Evolutionary conservation across 2,888 invertebrate genomes (phyloP).

Genomic region (Ochlodes sylvanus): DNA sequence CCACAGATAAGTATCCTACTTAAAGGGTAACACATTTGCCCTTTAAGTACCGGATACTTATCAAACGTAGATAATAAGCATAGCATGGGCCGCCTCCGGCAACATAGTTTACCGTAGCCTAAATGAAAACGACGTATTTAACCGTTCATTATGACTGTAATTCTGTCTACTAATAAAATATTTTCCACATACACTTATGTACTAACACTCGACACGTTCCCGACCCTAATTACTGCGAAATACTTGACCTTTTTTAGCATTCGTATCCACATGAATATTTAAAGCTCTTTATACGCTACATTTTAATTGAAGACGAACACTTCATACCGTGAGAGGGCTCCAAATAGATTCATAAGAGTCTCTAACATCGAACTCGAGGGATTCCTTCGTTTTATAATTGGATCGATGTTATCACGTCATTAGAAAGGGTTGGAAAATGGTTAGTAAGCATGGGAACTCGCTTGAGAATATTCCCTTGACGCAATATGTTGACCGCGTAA

Average conservation of each 20-base stretch:
- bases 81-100: too few species aligned
- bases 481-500: conserved; percentile 29
- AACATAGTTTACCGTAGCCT: neutral
- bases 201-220: conserved; percentile 30
- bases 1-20: too few species aligned
- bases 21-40: too few species aligned
- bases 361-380: conserved; percentile 34
- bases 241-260: conserved; percentile 38
- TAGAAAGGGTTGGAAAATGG: conserved; percentile 46
- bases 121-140: neutral
- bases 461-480: conserved; percentile 48
- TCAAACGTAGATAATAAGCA: too few species aligned
- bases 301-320: conserved; percentile 39
- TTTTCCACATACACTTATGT: conserved; percentile 19
- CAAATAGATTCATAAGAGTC: conserved; percentile 38
- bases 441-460: conserved; percentile 50
- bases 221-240: conserved; percentile 36
- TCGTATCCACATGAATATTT: conserved; percentile 37
- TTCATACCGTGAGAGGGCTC: conserved; percentile 32
- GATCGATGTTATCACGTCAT: conserved; percentile 51
- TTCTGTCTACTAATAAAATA: conserved; percentile 24
- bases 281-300: conserved; percentile 39
- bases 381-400: conserved; percentile 42
- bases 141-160: conserved; percentile 1
- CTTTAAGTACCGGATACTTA: too few species aligned